Conservation (phyloP, 1,140 invertebrate species). For the Drosophila kohkoa region DNA sequence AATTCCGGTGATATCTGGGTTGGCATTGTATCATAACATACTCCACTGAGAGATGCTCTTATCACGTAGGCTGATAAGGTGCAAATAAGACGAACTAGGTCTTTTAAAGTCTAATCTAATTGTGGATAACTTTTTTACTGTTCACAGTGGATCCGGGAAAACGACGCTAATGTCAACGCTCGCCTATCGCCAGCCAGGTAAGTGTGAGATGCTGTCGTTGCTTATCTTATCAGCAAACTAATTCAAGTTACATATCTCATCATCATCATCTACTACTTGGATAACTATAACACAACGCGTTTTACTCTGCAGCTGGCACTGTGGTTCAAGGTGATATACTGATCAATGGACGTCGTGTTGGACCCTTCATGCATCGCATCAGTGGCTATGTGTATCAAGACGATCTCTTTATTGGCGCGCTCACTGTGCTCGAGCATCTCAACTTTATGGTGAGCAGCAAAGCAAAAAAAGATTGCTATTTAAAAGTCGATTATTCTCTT, state of each 20-base stretch:
- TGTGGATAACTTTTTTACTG: conserved; percentile 15
- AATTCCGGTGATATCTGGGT: conserved; percentile 39
- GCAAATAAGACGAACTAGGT: not conserved
- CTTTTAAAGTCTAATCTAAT: conserved; percentile 16
- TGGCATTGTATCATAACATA: conserved; percentile 2
- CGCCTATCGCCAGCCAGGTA: conserved; percentile 90
- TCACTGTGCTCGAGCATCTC: conserved; percentile 96
- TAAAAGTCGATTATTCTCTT: not conserved
- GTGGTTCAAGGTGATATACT: conserved; percentile 91
- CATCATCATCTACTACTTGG: conserved; percentile 3
- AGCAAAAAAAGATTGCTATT: not conserved
- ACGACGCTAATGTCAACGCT: conserved; percentile 96
- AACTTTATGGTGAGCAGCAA: conserved; percentile 91
- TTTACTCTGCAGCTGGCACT: conserved; percentile 86
- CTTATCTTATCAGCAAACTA: conserved; percentile 44
- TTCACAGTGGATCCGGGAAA: conserved; percentile 95
- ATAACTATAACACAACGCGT: not conserved
- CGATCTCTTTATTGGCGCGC: conserved; percentile 93
- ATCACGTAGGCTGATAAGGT: conserved; percentile 25
- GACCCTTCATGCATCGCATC: conserved; percentile 91
- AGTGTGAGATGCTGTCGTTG: not conserved
- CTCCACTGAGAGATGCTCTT: conserved; percentile 2
- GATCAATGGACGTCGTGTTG: conserved; percentile 89
- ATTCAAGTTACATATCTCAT: not conserved
- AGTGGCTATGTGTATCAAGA: conserved; percentile 98